Evolutionary conservation across 2,797 vertebrate species (phyloP).

Genomic region (Nannoperca obscura): DNA sequence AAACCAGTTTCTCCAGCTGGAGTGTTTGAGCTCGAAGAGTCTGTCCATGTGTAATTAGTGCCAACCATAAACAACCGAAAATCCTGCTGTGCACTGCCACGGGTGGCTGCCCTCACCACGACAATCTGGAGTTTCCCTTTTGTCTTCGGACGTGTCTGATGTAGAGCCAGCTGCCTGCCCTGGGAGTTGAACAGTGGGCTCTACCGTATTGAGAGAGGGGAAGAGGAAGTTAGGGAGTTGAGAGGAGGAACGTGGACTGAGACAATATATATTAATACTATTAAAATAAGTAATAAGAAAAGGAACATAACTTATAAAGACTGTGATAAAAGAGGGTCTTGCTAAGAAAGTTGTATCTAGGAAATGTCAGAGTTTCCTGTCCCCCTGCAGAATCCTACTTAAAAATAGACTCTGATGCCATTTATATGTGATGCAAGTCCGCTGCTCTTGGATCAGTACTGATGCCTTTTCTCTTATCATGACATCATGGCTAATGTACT

Average conservation of each 20-base stretch:
- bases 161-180: constrained; percentile 59
- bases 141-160: constrained; percentile 60
- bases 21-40: constrained; percentile 47
- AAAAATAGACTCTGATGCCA: constrained; percentile 76
- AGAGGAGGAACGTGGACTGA: neutral
- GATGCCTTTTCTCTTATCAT: constrained; percentile 63
- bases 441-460: constrained; percentile 40
- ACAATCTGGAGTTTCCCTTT: constrained; percentile 75
- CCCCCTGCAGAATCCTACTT: constrained; percentile 54
- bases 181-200: constrained; percentile 33
- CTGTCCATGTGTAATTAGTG: constrained; percentile 74
- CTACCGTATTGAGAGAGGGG: neutral
- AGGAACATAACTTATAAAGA: neutral
- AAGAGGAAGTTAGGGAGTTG: constrained; percentile 10
- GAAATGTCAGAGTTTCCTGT: constrained; percentile 40
- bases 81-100: constrained; percentile 64
- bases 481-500: constrained; percentile 65
- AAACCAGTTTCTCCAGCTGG: constrained; percentile 31
- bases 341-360: constrained; percentile 28
- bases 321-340: constrained; percentile 18
- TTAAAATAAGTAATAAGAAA: constrained; percentile 7
- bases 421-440: constrained; percentile 65
- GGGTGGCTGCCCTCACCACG: constrained; percentile 70
- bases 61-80: constrained; percentile 71
- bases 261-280: constrained; percentile 11